Base-by-base conservation (phyloP, 2,888 invertebrate species). In the Phyllotreta cruciferae region DNA sequence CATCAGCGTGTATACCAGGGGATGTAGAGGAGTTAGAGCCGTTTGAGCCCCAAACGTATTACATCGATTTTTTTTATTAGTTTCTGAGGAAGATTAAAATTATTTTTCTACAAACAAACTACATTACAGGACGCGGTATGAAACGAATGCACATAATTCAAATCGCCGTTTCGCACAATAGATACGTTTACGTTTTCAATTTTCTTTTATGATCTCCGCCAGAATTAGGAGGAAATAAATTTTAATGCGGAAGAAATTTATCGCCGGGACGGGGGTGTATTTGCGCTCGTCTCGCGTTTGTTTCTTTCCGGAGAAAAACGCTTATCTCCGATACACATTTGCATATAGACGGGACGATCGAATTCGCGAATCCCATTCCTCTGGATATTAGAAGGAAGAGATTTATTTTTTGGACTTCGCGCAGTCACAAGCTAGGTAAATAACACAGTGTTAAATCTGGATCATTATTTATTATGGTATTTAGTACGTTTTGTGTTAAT, bases 131-230 rank as follows among this genome's bases (percentile, higher is more conserved):
- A n/a, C n/a, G n/a, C n/a, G n/a, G n/a, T n/a, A n/a, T n/a, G n/a
- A n/a, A n/a, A n/a, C n/a, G n/a, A n/a, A n/a, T n/a, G n/a, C 24
- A 24, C 24, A 24, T 24, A 24, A 24, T 47, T 7, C 24, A 34
- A 47, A 47, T 24, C 6, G 8, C 35, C 14, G 6, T 9, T 52
- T 34, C 38, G 8, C 52, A 37, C 37, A 52, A 52, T 52, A 44
- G 45, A 47, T 36, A 38, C 24, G 24, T 47, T 61, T 61, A 41
- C 41, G 41, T 64, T 64, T 60, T 44, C 60, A 60, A 64, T 64
- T 60, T 60, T 60, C 52, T 52, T 52, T 64, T 56, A 60, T 35
- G 60, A 60, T 60, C 7, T 60, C 14, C 42, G 10, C 24, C 52
- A 50, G 36, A 50, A 58, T 58, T 58, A 50, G 39, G n/a, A 58